These are phyloP conservation scores for Sylvietta virens DNA, from an alignment of 2,113 vertebrate species.

Conservation along the genomic window DNA sequence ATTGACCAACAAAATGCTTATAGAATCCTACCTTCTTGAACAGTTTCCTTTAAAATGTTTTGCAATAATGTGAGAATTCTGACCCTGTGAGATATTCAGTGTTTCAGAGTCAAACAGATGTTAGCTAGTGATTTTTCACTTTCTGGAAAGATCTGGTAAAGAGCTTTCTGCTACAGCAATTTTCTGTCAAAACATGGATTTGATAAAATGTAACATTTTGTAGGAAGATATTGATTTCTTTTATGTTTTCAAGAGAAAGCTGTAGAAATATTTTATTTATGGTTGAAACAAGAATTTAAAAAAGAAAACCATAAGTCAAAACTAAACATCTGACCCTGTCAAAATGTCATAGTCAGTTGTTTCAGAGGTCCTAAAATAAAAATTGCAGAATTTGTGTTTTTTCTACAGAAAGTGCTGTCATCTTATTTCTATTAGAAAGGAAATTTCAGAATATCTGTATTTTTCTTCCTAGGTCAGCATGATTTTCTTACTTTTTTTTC, in stretches of 20 bases:
- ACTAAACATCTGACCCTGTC: neutral
- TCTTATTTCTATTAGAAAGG: neutral
- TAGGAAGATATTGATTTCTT: neutral
- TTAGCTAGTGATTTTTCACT: neutral
- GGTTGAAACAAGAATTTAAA: neutral
- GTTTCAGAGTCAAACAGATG: neutral
- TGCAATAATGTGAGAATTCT: neutral
- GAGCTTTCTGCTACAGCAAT: neutral
- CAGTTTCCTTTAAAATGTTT: neutral
- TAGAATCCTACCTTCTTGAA: neutral
- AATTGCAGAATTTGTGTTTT: neutral
- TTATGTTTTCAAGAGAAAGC: neutral
- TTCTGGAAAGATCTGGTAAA: neutral
- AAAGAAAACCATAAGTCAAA: neutral
- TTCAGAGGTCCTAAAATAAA: slow-evolving; percentile 6
- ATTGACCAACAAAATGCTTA: neutral
- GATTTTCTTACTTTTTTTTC: neutral
- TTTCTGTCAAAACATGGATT: neutral
- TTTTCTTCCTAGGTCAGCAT: neutral
- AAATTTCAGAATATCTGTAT: neutral
- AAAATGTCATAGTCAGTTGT: neutral
- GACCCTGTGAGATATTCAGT: neutral
- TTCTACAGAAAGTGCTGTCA: neutral
- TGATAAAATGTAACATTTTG: neutral
- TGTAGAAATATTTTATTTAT: neutral